phyloP scores from a whole-genome alignment of 1,140 invertebrate genomes.

The Cherax destructor region DNA sequence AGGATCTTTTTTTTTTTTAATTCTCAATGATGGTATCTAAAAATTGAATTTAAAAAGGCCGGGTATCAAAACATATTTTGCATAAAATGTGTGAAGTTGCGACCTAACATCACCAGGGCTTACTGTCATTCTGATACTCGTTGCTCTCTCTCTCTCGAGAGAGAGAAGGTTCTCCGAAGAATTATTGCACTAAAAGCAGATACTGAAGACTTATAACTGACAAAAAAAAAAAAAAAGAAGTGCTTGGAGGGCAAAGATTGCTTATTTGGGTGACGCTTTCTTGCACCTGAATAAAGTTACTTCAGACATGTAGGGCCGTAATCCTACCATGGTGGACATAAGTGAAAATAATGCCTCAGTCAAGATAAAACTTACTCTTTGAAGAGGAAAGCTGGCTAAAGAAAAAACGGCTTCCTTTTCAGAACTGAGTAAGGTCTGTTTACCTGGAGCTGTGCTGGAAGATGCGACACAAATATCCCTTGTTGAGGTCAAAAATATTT shows the following conservation, averaged over 20 bases:
- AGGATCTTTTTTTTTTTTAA: constrained; percentile 29
- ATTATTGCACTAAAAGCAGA: constrained; percentile 31
- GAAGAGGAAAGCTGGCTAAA: constrained; percentile 28
- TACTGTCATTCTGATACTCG: constrained; percentile 12
- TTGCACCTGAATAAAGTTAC: constrained; percentile 42
- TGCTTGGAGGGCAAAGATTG: constrained; percentile 15
- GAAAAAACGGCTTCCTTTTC: constrained; percentile 33
- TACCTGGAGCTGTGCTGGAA: constrained; percentile 30
- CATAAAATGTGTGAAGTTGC: constrained; percentile 53
- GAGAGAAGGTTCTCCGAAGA: constrained; percentile 34
- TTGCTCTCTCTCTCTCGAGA: not conserved
- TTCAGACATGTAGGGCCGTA: constrained; percentile 7
- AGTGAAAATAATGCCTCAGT: constrained; percentile 25
- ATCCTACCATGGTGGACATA: constrained; percentile 24
- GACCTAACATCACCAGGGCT: constrained; percentile 39
- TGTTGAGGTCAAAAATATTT: constrained; percentile 20
- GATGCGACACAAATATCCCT: constrained; percentile 40
- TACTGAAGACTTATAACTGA: constrained; percentile 26
- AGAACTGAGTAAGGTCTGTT: constrained; percentile 27
- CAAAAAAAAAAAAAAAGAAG: too few relatives aligned
- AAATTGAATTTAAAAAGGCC: constrained; percentile 19
- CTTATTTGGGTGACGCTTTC: not conserved
- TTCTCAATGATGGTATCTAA: constrained; percentile 46
- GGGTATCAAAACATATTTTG: constrained; percentile 44
- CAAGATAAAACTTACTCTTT: constrained; percentile 33